These are phyloP conservation scores for Timandra comae DNA, from an alignment of 2,888 invertebrate species.

Conservation along the genomic window DNA sequence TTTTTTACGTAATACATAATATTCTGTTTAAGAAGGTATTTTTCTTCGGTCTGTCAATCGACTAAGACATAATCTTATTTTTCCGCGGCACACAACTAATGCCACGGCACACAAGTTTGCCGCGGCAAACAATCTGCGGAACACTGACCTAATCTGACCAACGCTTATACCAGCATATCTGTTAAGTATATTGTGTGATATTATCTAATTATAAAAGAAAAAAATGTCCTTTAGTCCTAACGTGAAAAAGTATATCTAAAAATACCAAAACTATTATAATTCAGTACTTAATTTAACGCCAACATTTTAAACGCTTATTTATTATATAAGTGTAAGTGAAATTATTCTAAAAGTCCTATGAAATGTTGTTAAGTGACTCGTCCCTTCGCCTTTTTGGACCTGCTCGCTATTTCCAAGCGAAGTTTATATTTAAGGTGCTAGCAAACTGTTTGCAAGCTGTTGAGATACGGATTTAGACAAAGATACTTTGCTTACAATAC, in stretches of 20 bases:
- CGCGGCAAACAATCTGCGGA: no score
- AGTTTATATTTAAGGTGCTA: slow-evolving; percentile 39
- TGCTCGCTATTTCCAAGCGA: slow-evolving; percentile 30
- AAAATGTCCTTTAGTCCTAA: slow-evolving; percentile 63
- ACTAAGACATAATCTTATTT: no score
- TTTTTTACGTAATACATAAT: no score
- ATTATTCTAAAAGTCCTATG: slow-evolving; percentile 44
- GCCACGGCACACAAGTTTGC: no score
- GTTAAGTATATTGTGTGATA: slow-evolving; percentile 74
- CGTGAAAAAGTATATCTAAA: slow-evolving; percentile 39
- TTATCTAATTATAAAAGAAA: slow-evolving; percentile 66
- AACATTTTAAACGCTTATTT: slow-evolving; percentile 53
- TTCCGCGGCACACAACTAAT: no score
- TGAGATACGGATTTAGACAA: no score
- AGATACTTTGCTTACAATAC: no score
- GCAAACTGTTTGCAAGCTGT: slow-evolving; percentile 11
- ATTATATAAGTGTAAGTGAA: slow-evolving; percentile 41
- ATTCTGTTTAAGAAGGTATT: no score
- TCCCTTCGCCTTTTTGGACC: slow-evolving; percentile 32
- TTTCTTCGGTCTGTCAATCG: no score
- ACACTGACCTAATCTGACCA: slow-evolving; percentile 60
- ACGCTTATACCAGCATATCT: slow-evolving; percentile 74
- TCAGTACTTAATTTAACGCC: slow-evolving; percentile 69
- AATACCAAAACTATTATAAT: slow-evolving; percentile 61
- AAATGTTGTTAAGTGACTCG: slow-evolving; percentile 49